phyloP scores from a whole-genome alignment of 2,113 vertebrate genomes.

The Candoia aspera region DNA sequence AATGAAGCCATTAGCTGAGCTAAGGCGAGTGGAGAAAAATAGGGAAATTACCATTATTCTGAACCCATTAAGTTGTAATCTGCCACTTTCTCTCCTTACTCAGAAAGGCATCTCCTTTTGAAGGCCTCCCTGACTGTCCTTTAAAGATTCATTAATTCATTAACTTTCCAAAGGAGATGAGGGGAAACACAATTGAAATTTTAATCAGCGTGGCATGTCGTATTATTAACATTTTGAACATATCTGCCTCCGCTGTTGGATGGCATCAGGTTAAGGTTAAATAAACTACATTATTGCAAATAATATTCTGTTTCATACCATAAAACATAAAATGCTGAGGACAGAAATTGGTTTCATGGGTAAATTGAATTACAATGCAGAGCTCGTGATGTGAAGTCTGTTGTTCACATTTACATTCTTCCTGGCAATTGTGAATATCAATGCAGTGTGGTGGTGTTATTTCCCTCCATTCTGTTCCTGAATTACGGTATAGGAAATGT shows the following conservation, averaged over 20 bases:
- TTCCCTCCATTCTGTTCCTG: slow-evolving; percentile 36
- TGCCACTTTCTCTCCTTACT: slow-evolving; percentile 80
- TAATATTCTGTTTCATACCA: slow-evolving; percentile 65
- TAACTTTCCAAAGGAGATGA: slow-evolving; percentile 82
- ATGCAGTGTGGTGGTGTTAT: slow-evolving; percentile 27
- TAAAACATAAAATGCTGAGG: slow-evolving; percentile 69
- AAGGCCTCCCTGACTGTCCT: slow-evolving; percentile 79
- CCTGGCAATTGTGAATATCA: slow-evolving; percentile 44
- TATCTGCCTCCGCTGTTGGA: slow-evolving; percentile 68
- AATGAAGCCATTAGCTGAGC: slow-evolving; percentile 90
- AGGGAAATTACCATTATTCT: slow-evolving; percentile 87
- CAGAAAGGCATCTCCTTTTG: slow-evolving; percentile 77
- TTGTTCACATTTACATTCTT: slow-evolving; percentile 54
- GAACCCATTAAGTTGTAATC: slow-evolving; percentile 87
- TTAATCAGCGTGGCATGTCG: slow-evolving; percentile 74
- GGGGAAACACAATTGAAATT: slow-evolving; percentile 75
- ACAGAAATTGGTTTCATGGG: slow-evolving; percentile 65
- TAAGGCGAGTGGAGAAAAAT: slow-evolving; percentile 83
- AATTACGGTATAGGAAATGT: not conserved
- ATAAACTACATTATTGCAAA: slow-evolving; percentile 71
- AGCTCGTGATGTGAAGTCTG: slow-evolving; percentile 50
- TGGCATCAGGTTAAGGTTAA: slow-evolving; percentile 73
- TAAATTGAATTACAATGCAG: slow-evolving; percentile 67
- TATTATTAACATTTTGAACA: slow-evolving; percentile 73
- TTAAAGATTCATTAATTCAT: slow-evolving; percentile 89